A percentile compares a stretch with the other conserved stretches of the same genome.
These are phyloP conservation scores for Archocentrus centrarchus DNA, from an alignment of 2,113 vertebrate genomes.

Conservation along the genomic window DNA sequence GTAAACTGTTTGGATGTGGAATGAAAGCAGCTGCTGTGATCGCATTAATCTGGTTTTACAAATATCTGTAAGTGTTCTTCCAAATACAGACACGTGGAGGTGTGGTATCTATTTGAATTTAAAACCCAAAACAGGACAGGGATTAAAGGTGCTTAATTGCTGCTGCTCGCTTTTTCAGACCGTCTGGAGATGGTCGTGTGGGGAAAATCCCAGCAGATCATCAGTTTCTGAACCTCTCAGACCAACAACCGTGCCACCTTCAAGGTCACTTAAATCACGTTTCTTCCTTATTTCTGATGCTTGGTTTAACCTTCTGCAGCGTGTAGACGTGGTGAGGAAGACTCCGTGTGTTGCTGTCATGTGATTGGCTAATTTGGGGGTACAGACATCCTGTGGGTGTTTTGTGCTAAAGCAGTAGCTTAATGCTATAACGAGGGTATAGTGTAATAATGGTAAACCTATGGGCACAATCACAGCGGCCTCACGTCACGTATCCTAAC, in stretches of 20 bases:
- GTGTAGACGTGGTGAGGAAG: neutral
- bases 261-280: neutral
- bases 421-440: neutral
- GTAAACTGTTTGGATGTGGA: neutral
- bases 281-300: neutral
- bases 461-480: neutral
- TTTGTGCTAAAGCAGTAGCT: neutral
- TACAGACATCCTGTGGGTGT: neutral
- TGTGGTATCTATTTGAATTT: neutral
- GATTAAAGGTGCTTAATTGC: neutral
- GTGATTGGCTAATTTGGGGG: neutral
- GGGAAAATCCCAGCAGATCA: neutral
- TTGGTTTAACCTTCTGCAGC: neutral
- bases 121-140: neutral
- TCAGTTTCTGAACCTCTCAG: neutral
- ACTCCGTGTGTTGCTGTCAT: neutral
- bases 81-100: accelerated
- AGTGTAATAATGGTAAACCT: too few relatives aligned
- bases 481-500: neutral
- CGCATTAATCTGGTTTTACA: too few relatives aligned
- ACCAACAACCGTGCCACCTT: neutral
- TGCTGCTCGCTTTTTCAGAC: neutral
- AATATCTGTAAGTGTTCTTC: neutral
- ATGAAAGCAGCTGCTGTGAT: too few relatives aligned
- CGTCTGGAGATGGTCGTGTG: neutral